Evolutionary conservation across 2,797 vertebrate species (phyloP).

Genomic region (Peromyscus nudipes): DNA sequence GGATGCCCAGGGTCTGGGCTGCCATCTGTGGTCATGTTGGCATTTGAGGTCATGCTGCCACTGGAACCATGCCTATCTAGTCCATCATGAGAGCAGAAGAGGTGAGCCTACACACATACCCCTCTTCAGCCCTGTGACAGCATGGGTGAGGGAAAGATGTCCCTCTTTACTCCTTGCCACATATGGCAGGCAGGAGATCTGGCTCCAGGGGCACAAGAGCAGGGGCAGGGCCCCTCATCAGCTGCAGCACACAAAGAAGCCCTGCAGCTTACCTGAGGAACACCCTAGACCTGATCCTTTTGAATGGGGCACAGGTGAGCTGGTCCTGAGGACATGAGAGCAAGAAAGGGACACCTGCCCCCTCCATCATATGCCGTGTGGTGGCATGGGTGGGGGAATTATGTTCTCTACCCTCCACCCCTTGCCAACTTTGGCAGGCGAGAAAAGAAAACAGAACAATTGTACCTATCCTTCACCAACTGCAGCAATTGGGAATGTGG

Average conservation of each 20-base stretch:
- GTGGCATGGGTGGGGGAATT: not conserved
- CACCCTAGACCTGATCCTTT: not conserved
- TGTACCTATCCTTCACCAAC: not conserved
- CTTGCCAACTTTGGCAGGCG: not conserved
- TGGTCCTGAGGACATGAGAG: not conserved
- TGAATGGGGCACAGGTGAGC: not conserved
- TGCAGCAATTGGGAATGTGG: not conserved
- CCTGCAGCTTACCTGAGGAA: not conserved
- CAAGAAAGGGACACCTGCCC: not conserved
- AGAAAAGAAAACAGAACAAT: not conserved
- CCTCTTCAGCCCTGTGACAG: too few relatives aligned
- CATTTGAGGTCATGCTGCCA: rapidly evolving
- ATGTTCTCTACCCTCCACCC: not conserved
- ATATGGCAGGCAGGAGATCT: not conserved
- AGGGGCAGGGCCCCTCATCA: not conserved
- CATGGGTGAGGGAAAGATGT: not conserved
- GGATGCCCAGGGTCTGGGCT: not conserved
- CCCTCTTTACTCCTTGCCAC: not conserved
- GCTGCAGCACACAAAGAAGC: not conserved
- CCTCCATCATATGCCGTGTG: not conserved
- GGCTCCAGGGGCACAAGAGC: too few relatives aligned
- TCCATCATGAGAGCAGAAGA: not conserved
- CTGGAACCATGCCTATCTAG: not conserved
- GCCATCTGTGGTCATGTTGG: not conserved
- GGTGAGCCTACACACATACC: not conserved